phyloP scores from a whole-genome alignment of 2,113 vertebrate species.

The Emydura subglobosa region DNA sequence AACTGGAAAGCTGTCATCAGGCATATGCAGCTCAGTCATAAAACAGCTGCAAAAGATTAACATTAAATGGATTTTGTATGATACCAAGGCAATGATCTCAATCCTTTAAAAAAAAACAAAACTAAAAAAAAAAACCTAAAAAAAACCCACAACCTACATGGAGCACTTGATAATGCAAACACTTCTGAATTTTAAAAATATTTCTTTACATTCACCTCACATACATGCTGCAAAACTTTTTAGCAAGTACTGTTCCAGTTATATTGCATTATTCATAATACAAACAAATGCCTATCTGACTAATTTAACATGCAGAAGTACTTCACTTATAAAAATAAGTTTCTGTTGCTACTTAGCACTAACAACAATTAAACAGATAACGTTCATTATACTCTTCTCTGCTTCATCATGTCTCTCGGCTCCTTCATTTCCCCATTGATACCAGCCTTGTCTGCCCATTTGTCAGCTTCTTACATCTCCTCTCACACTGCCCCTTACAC shows the following conservation, averaged over 20 bases:
- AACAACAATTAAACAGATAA: neutral
- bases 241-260: neutral
- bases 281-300: neutral
- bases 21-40: neutral
- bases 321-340: neutral
- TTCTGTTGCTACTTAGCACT: neutral
- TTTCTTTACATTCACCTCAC: neutral
- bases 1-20: neutral
- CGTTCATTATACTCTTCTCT: neutral
- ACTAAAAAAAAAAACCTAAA: too few relatives aligned
- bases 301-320: neutral
- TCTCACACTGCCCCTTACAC: neutral
- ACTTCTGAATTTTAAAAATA: neutral
- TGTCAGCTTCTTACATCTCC: neutral
- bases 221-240: neutral
- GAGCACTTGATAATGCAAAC: neutral
- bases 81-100: neutral
- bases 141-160: neutral
- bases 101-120: neutral
- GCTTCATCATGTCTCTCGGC: neutral
- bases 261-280: neutral
- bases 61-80: neutral
- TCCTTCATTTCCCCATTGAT: neutral
- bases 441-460: neutral
- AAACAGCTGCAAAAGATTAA: conserved; percentile 30